A percentile compares a stretch with the other conserved stretches of the same genome.
Evolutionary conservation across 1,140 invertebrate genomes (phyloP).

Genomic region (Zaprionus gabonicus): DNA sequence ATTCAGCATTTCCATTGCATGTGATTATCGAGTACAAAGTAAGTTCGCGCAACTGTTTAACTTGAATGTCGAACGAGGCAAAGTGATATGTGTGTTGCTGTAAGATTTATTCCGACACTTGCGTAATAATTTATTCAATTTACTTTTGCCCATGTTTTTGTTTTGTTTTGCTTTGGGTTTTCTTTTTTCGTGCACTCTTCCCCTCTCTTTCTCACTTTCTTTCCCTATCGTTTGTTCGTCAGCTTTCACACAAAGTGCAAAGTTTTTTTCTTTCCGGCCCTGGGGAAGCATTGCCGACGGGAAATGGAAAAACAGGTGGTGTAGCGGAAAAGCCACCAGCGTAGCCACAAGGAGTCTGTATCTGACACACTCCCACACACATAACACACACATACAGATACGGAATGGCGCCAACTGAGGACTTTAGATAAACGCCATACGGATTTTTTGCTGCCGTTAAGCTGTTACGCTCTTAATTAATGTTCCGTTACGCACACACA

Average conservation of each 20-base stretch:
- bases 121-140: constrained; percentile 38
- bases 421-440: constrained; percentile 65
- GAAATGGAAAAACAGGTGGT: constrained; percentile 57
- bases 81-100: background rate
- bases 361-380: constrained; percentile 17
- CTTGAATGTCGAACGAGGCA: background rate
- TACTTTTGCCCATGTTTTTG: constrained; percentile 1
- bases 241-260: background rate
- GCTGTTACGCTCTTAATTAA: constrained; percentile 63
- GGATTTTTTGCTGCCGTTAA: constrained; percentile 48
- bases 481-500: constrained; percentile 47
- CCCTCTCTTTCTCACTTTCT: background rate
- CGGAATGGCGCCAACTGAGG: constrained; percentile 65
- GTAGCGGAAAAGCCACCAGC: constrained; percentile 1
- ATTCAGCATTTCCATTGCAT: background rate
- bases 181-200: background rate
- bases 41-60: background rate
- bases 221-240: background rate
- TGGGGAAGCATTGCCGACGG: constrained; percentile 9
- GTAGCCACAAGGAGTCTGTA: background rate
- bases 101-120: constrained; percentile 28
- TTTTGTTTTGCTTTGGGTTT: background rate
- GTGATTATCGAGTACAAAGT: constrained; percentile 1
- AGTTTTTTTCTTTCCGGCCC: constrained; percentile 12
- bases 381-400: background rate